Base-by-base conservation (phyloP, 2,113 vertebrate genomes). In the Aplodontia rufa region DNA sequence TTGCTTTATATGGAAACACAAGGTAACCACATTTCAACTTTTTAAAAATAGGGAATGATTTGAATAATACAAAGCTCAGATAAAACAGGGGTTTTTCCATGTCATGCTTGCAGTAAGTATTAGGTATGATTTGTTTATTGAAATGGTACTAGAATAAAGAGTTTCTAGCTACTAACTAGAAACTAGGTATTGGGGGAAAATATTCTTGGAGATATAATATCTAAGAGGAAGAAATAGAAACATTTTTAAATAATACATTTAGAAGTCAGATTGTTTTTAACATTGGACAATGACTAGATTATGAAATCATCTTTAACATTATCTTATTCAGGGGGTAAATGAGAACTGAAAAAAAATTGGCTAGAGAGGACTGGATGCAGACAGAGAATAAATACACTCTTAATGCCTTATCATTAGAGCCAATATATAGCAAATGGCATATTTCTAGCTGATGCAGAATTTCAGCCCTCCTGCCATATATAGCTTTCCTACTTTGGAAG, bases 301-400 rank as follows among this genome's bases (percentile, higher is more conserved):
- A 95, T 89, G 82, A 92, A 97, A 94, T 82, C 0, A 17, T 95
- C 83, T 95, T 93, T 69, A 90, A n/a, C 49, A 72, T 97, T 96
- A 91, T 66, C 95, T 98, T 96, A 97, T 97, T 96, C 87, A 74
- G 35, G 30, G 76, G 47, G 32, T 95, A 79, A 87, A 96, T 97
- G 75, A 94, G 74, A 85, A 76, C 82, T 58, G 62, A 90, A 94
- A 94, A 96, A 83, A 94, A 94, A 66, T 22, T 19, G 91, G 47
- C 88, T 96, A 55, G 53, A 94, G 74, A 94, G 75, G 47, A 96
- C 88, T 92, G 95, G 89, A 75, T 97, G n/a, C 87, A 81, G 89
- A 81, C 92, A 68, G 14, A 53, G 45, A 78, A 40, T 93, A 89
- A 97, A 92, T 96, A 37, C 49, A 91, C 60, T 85, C 85, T 74